Percentiles rank a stretch among this genome's conserved stretches.
Conservation (phyloP, 2,888 invertebrate species). For the Agrenia bidenticulata region DNA sequence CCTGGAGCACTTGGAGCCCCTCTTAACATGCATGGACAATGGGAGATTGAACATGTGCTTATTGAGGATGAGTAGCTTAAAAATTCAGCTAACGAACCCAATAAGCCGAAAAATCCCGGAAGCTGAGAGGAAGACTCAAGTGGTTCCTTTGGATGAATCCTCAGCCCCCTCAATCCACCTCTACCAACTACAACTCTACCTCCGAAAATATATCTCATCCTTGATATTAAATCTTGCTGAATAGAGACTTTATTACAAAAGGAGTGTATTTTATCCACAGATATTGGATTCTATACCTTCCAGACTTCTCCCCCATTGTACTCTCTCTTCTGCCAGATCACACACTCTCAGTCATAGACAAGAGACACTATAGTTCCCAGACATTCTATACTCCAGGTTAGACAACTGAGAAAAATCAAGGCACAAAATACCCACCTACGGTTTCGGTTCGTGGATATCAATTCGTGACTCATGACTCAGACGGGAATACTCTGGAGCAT, state of each 20-base stretch:
- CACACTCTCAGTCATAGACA: too few species aligned
- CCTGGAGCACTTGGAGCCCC: too few species aligned
- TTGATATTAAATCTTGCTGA: slow-evolving; percentile 23
- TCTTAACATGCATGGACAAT: too few species aligned
- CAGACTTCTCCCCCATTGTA: slow-evolving; percentile 2
- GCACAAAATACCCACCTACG: background rate
- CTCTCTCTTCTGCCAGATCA: background rate
- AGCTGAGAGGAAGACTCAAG: slow-evolving; percentile 8
- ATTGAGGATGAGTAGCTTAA: slow-evolving; percentile 8
- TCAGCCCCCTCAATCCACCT: background rate
- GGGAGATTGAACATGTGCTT: too few species aligned
- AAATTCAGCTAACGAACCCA: slow-evolving; percentile 25
- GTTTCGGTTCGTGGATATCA: background rate
- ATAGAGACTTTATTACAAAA: slow-evolving; percentile 18
- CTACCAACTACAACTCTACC: background rate
- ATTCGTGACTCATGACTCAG: background rate
- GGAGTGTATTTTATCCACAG: background rate
- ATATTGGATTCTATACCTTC: background rate
- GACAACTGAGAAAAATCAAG: slow-evolving; percentile 5
- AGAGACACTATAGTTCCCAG: too few species aligned
- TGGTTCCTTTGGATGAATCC: background rate
- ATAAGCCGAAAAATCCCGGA: slow-evolving; percentile 21
- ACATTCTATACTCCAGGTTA: background rate
- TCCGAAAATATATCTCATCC: background rate
- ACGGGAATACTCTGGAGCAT: background rate